Percentiles rank a stretch among this genome's conserved stretches.
phyloP scores from a whole-genome alignment of 2,797 vertebrate genomes.

The Poeciliopsis presidionis region DNA sequence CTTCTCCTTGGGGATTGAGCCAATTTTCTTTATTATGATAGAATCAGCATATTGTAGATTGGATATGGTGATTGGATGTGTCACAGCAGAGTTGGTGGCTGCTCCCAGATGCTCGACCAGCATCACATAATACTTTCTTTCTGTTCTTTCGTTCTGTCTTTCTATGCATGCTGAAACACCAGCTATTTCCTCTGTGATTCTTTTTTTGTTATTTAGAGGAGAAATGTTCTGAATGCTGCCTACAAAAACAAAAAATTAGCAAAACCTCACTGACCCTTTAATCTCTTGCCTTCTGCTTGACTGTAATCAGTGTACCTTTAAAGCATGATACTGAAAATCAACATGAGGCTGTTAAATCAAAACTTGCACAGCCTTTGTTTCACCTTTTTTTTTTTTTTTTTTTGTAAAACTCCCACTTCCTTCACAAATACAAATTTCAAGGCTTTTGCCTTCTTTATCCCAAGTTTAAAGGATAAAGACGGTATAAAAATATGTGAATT shows the following conservation, averaged over 20 bases:
- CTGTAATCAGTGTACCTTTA: not conserved
- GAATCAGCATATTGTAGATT: slow-evolving; percentile 91
- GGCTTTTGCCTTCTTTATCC: not conserved
- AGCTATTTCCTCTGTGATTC: slow-evolving; percentile 13
- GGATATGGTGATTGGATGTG: slow-evolving; percentile 82
- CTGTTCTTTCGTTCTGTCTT: slow-evolving; percentile 7
- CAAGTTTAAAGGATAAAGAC: not conserved
- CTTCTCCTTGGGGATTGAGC: slow-evolving; percentile 85
- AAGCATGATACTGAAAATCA: not conserved
- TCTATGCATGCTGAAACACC: slow-evolving; percentile 11
- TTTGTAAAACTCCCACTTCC: not conserved
- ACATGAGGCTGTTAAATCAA: not conserved
- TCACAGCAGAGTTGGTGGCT: slow-evolving; percentile 75
- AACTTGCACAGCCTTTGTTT: not conserved
- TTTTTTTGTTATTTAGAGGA: not conserved
- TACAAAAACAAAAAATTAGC: not conserved
- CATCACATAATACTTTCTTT: slow-evolving; percentile 74
- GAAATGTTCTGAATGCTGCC: not conserved
- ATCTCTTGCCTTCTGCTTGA: not conserved
- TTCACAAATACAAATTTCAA: not conserved
- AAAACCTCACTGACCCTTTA: not conserved
- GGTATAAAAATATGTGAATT: not conserved
- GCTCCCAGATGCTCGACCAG: slow-evolving; percentile 65
- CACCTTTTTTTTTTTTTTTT: too few relatives aligned
- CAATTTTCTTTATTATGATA: slow-evolving; percentile 93